A percentile compares a stretch with the other conserved stretches of the same genome.
Evolutionary conservation across 2,113 vertebrate genomes (phyloP).

Genomic region (Ascaphus truei): DNA sequence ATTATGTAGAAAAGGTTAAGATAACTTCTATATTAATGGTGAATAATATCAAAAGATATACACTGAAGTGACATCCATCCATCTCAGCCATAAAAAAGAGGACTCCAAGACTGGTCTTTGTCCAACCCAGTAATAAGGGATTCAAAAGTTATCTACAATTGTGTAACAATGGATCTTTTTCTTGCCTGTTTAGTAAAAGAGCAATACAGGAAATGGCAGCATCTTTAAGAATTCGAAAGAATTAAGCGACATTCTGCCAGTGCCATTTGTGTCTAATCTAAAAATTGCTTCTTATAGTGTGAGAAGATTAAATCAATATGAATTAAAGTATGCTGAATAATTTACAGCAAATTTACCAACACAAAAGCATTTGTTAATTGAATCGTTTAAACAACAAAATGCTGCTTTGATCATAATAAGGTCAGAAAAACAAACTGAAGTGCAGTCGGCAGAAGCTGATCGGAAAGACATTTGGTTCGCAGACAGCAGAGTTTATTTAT

Average conservation of each 20-base stretch:
- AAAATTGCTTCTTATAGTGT: not conserved
- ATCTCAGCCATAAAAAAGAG: too few species aligned
- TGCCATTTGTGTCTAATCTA: not conserved
- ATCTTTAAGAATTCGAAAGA: not conserved
- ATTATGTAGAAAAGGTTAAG: too few species aligned
- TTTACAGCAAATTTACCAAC: conserved; percentile 22
- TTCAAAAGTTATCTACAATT: not conserved
- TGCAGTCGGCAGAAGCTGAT: conserved; percentile 9
- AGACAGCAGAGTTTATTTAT: conserved; percentile 28
- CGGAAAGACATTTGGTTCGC: conserved; percentile 23
- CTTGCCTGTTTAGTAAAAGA: too few species aligned
- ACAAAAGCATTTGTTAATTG: conserved; percentile 29
- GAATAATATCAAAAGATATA: too few species aligned
- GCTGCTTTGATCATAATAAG: conserved; percentile 26
- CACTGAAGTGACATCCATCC: too few species aligned
- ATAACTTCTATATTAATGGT: too few species aligned
- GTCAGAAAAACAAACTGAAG: conserved; percentile 20
- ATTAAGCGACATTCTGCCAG: not conserved
- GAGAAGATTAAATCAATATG: conserved; percentile 17
- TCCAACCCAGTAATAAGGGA: too few species aligned
- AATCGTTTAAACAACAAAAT: conserved; percentile 25
- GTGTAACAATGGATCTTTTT: not conserved
- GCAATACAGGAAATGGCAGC: not conserved
- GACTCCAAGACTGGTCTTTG: too few species aligned
- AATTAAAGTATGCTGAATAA: conserved; percentile 12